These are phyloP conservation scores for Bothrops alternatus DNA, from an alignment of 2,797 vertebrate species.

Conservation along the genomic window DNA sequence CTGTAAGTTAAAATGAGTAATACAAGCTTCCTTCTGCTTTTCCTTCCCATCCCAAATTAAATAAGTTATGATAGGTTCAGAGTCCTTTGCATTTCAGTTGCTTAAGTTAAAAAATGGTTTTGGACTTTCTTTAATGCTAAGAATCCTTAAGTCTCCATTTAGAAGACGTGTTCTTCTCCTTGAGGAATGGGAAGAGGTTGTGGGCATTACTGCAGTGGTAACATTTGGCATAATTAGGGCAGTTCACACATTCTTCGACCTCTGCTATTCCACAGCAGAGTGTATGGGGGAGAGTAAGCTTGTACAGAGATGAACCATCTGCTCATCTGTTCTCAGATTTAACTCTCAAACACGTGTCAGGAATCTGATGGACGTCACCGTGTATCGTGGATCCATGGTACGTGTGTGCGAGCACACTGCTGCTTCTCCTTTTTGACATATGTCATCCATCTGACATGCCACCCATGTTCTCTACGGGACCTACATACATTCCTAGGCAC, in stretches of 20 bases:
- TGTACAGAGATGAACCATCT: constrained; percentile 65
- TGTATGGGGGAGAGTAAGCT: constrained; percentile 35
- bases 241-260: background rate
- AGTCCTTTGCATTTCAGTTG: background rate
- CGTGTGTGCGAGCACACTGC: background rate
- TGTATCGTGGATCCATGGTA: constrained; percentile 6
- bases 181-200: background rate
- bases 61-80: background rate
- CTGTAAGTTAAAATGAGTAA: background rate
- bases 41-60: background rate
- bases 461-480: background rate
- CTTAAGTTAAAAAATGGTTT: background rate
- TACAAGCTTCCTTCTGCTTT: background rate
- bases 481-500: background rate
- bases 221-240: rapidly evolving
- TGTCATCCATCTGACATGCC: background rate
- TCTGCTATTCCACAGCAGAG: constrained; percentile 41
- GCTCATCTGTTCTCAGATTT: constrained; percentile 60
- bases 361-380: background rate
- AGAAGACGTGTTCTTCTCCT: background rate
- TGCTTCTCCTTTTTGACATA: rapidly evolving
- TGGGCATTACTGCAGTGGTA: background rate
- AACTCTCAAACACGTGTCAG: constrained; percentile 38
- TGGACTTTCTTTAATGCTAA: background rate
- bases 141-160: background rate